A percentile compares a stretch with the other conserved stretches of the same genome.
Evolutionary conservation across 92 coral and sea anemone genomes (phyloP).

Genomic region (Isaurus tuberculatus): DNA sequence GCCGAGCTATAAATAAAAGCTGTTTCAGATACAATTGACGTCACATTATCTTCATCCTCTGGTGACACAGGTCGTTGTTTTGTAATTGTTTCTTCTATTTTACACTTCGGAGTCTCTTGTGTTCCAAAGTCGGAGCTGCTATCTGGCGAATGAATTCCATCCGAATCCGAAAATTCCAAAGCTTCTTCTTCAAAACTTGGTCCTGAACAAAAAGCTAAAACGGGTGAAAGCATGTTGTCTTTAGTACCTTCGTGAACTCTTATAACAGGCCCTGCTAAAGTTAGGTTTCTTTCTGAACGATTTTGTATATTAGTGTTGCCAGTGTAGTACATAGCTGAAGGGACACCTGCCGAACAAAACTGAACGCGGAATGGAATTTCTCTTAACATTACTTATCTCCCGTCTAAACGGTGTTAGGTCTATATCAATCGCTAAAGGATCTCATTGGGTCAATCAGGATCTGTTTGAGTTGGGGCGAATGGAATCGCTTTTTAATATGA

Average conservation of each 20-base stretch:
- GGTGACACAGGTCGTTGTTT: slow-evolving; percentile 58
- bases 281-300: slow-evolving; percentile 6
- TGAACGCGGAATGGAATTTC: background rate
- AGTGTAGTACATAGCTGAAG: slow-evolving; percentile 16
- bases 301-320: background rate
- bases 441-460: slow-evolving; percentile 15
- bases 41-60: slow-evolving; percentile 65
- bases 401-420: slow-evolving; percentile 18
- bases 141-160: slow-evolving; percentile 63
- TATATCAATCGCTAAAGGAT: slow-evolving; percentile 9
- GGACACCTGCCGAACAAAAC: slow-evolving; percentile 32
- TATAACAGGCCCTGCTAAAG: slow-evolving; percentile 11
- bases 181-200: slow-evolving; percentile 71
- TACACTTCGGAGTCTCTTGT: slow-evolving; percentile 4
- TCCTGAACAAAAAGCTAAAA: slow-evolving; percentile 77
- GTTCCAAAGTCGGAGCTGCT: slow-evolving; percentile 8
- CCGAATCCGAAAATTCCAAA: slow-evolving; percentile 57
- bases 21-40: slow-evolving; percentile 65
- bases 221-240: slow-evolving; percentile 61
- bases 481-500: slow-evolving; percentile 5
- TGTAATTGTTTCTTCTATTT: slow-evolving; percentile 61
- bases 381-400: slow-evolving; percentile 44
- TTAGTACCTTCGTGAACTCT: slow-evolving; percentile 12
- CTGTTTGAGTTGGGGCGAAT: slow-evolving; percentile 16
- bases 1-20: slow-evolving; percentile 74